Evolutionary conservation across 1,140 invertebrate species (phyloP).

Genomic region (Bombus haemorrhoidalis): DNA sequence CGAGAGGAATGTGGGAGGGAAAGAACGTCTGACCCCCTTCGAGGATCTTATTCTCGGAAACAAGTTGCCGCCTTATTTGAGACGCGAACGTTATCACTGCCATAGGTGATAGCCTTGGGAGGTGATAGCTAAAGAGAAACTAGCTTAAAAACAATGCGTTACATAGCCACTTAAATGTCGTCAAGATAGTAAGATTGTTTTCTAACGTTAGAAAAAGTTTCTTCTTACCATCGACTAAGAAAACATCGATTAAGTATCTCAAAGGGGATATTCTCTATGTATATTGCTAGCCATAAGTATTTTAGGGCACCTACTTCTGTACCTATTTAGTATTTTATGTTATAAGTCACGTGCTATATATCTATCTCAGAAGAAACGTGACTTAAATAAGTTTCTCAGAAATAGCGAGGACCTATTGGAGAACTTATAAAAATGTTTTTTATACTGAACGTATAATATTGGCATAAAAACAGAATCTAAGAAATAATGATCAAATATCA

Average conservation of each 20-base stretch:
- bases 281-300: background rate
- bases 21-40: constrained; percentile 13
- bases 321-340: no score
- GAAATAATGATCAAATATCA: background rate
- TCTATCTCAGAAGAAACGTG: no score
- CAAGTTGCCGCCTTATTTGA: background rate
- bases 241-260: background rate
- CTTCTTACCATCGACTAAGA: background rate
- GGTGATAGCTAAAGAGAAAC: constrained; percentile 7
- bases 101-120: background rate
- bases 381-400: no score
- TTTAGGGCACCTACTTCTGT: background rate
- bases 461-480: background rate
- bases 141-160: background rate
- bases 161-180: background rate
- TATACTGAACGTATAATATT: background rate
- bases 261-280: background rate
- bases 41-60: background rate
- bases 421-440: background rate
- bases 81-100: background rate
- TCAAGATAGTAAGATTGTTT: background rate
- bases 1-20: constrained; percentile 10
- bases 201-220: background rate
- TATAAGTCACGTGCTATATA: no score
- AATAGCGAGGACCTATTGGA: background rate